Evolutionary conservation across 2,797 vertebrate species (phyloP), one percentile per base, ranked within the genome.

Genomic region (Gorsachius magnificus): DNA sequence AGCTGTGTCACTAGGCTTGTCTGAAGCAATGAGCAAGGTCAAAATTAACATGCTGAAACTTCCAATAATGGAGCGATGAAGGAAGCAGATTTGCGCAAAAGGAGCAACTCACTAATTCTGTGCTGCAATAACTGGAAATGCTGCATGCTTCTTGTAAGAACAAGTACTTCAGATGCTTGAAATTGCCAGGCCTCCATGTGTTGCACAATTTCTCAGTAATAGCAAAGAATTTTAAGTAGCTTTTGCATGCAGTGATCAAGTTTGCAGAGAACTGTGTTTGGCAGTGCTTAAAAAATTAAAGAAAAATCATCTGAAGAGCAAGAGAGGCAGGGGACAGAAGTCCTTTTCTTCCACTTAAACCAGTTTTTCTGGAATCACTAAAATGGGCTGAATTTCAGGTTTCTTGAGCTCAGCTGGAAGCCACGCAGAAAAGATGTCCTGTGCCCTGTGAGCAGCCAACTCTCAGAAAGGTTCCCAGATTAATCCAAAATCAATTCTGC

Each of bases 371-470:
- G 25, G 58, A 45, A 15, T 69, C 41, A 16, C 51, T 60, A 4
- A 0, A 19, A 58, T 19, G 10, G 35, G 6, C 43, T 75, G 25
- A 43, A 11, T 3, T 58, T 1, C 5, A 63, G 20, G 15, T 9
- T 60, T 54, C 77, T 46, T 26, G 5, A 25, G 54, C 9, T 46
- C 15, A 29, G 74, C 31, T 1, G 4, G 70, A 60, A 19, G 51
- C 45, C 19, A 24, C 6, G 2, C 19, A 36, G 69, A 69, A 13
- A 20, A 20, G 2, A 38, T 2, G 3, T 36, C 63, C n/a, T n/a
- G 16, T 38, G n/a, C 16, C 1, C 0, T 21, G 45, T 5, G 8
- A 43, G 20, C 0, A 11, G 50, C 38, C 43, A 46, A 56, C 26
- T 46, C 72, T 29, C 7, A 31, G 82, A 7, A 36, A 35, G 21